Base-by-base conservation (phyloP, 1,140 invertebrate genomes). In the Telenomus remus region DNA sequence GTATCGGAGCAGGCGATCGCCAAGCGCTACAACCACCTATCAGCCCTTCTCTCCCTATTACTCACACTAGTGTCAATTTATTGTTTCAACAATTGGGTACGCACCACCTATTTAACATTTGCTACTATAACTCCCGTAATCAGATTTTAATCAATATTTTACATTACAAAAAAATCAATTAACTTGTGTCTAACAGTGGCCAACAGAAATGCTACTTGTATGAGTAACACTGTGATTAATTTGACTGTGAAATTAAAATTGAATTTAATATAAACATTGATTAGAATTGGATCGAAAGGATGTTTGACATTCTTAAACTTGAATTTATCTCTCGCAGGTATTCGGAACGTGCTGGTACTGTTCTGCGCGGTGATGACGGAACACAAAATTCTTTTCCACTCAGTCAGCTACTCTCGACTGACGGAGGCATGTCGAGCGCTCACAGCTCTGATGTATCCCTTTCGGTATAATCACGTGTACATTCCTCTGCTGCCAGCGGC, bases 341-440 rank as follows among this genome's bases (percentile, higher is more conserved):
- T 99, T 79, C 93, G 96, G 81, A 98, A 98, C 88, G 94, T 96
- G 11, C 87, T 99, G 74, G 93, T 94, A 35, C 90, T 99, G 65
- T 97, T 98, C 86, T 97, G 95, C 87, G 96, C 97, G 15, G 95
- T 97, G 78, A 95, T 99, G 92, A 98, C 96, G 14, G 97, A 99
- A 88, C 96, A 98, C 86, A 98, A 99, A 88, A 96, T 99, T 80
- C 90, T 99, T 42, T 96, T 99, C 80, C 95, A 97, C 84, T 99
- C 97, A 10, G 92, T 94, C 76, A 97, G 96, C 81, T 97, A 96
- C 79, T 94, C 93, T 19, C 91, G 97, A 66, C 89, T 99, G 55
- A 96, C 96, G 9, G 96, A 97, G 79, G 95, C 95, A 59, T 97
- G 96, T 88, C 91, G 96, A 68, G 97, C 97, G 12, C 89, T 99